Evolutionary conservation across 1,140 invertebrate genomes (phyloP).

Genomic region (Elymnias hypermnestra): DNA sequence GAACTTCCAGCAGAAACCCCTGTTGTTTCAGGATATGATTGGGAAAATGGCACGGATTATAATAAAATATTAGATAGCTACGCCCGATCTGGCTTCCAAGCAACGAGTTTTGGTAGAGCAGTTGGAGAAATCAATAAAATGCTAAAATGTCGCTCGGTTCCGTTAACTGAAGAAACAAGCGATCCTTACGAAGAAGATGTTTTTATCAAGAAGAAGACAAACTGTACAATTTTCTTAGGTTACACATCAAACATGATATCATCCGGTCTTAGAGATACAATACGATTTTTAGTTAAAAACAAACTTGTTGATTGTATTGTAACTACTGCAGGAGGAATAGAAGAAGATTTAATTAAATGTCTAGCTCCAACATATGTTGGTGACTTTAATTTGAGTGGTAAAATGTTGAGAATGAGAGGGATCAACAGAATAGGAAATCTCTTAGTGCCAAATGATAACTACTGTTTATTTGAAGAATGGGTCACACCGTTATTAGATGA

Average conservation of each 20-base stretch:
- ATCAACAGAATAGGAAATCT: conserved; percentile 99
- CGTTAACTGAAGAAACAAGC: conserved; percentile 79
- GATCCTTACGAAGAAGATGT: conserved; percentile 85
- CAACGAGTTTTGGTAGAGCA: conserved; percentile 94
- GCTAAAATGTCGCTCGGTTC: conserved; percentile 83
- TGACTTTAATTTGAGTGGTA: conserved; percentile 90
- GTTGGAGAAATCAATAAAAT: conserved; percentile 95
- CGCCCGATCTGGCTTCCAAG: conserved; percentile 93
- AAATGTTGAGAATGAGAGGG: conserved; percentile 87
- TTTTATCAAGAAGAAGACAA: conserved; percentile 85
- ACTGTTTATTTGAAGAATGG: conserved; percentile 99
- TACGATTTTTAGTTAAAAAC: conserved; percentile 93
- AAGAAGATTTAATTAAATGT: conserved; percentile 99
- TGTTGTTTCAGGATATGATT: conserved; percentile 90
- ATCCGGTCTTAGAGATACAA: conserved; percentile 93
- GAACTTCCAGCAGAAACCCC: conserved; percentile 79
- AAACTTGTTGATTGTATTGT: conserved; percentile 94
- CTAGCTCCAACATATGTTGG: conserved; percentile 95
- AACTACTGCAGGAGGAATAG: conserved; percentile 97
- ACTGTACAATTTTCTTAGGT: conserved; percentile 98
- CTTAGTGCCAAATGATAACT: conserved; percentile 98
- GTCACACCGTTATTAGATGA: conserved; percentile 95
- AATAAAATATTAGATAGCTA: conserved; percentile 89
- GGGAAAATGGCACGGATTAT: conserved; percentile 94
- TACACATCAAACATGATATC: conserved; percentile 99